phyloP scores from a whole-genome alignment of 2,113 vertebrate species.

The Prunella himalayana region DNA sequence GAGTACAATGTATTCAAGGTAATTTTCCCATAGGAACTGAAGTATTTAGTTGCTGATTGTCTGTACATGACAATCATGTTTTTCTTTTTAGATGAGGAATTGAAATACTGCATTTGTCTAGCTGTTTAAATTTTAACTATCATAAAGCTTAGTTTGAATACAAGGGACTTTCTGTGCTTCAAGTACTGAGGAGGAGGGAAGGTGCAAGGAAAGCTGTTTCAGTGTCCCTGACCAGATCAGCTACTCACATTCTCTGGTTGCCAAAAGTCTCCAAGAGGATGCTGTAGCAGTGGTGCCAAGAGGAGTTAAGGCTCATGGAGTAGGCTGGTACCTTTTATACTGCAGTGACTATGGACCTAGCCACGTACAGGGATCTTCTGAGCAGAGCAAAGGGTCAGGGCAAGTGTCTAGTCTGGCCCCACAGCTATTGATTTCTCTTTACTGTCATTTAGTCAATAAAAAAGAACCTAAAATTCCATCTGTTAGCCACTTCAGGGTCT shows the following conservation, averaged over 20 bases:
- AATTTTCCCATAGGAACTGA: background rate
- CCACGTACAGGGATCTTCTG: background rate
- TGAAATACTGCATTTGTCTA: background rate
- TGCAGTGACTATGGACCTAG: background rate
- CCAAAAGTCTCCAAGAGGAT: background rate
- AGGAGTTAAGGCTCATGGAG: background rate
- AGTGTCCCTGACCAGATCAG: background rate
- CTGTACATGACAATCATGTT: background rate
- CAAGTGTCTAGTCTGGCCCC: background rate
- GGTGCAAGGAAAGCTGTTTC: background rate
- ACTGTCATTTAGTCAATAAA: background rate
- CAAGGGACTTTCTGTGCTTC: background rate
- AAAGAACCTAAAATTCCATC: background rate
- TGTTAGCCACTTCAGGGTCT: background rate
- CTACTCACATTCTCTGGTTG: background rate
- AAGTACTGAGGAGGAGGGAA: background rate
- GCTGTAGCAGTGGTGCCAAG: background rate
- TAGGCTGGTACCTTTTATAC: background rate
- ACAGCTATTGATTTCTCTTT: background rate
- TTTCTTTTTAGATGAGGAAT: background rate
- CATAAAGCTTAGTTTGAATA: background rate
- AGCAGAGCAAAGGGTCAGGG: background rate
- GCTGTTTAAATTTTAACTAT: background rate
- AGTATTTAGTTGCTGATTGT: background rate
- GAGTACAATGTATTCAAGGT: background rate